Conservation (phyloP, 2,113 vertebrate species). For the Naja naja region DNA sequence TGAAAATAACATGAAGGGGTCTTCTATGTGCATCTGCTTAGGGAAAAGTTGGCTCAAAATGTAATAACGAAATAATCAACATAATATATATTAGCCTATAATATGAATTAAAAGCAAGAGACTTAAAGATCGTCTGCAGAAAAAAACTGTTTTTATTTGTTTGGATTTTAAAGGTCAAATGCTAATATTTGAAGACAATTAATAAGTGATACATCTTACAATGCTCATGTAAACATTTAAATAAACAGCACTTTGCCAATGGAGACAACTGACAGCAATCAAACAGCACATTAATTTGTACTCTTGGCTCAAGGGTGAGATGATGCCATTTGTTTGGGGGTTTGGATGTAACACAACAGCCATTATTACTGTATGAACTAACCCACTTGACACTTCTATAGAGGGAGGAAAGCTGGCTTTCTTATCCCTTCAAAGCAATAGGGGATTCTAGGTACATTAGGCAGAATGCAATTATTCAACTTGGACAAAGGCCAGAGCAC, state of each 20-base stretch:
- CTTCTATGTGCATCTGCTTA: background rate
- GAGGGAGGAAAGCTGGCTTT: conserved; percentile 31
- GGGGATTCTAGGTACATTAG: conserved; percentile 50
- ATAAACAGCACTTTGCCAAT: background rate
- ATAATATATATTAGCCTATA: background rate
- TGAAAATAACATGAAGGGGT: background rate
- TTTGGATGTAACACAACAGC: conserved; percentile 21
- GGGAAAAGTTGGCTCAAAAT: background rate
- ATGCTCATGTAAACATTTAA: background rate
- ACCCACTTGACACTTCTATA: conserved; percentile 37
- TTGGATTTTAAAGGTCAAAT: background rate
- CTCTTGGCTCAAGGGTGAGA: background rate
- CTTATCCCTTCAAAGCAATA: conserved; percentile 37
- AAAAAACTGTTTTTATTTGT: background rate
- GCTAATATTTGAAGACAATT: background rate
- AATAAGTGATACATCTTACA: background rate
- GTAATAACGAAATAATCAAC: background rate
- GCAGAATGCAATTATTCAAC: conserved; percentile 47
- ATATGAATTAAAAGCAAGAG: background rate
- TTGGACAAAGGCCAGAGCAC: conserved; percentile 50
- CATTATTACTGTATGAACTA: conserved; percentile 23
- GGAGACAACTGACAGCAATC: background rate
- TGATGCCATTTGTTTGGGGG: background rate
- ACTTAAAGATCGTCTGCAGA: background rate
- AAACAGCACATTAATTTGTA: conserved; percentile 35